A percentile compares a stretch with the other conserved stretches of the same genome.
Conservation (phyloP, 1,140 invertebrate species). For the Drosophila pandora region DNA sequence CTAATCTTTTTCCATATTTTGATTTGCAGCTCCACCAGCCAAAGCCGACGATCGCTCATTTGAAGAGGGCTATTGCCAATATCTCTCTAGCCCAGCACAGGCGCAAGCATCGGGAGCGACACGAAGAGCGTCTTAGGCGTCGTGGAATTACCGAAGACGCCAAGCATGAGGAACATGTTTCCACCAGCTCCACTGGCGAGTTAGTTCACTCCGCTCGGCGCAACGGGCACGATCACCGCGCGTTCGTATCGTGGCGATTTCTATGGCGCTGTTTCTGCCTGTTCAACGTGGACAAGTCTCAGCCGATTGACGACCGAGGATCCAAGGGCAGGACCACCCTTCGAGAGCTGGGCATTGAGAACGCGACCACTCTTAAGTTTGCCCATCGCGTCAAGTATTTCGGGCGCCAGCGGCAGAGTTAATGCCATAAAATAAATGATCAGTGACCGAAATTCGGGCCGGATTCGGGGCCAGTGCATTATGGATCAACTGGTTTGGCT, state of each 20-base stretch:
- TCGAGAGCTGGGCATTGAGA: slow-evolving; percentile 85
- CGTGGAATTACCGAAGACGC: slow-evolving; percentile 52
- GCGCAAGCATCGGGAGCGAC: slow-evolving; percentile 59
- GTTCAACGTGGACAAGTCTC: slow-evolving; percentile 79
- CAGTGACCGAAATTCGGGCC: slow-evolving; percentile 31
- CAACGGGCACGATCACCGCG: slow-evolving; percentile 76
- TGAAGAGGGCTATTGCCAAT: slow-evolving; percentile 72
- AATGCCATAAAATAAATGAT: slow-evolving; percentile 19
- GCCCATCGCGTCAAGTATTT: slow-evolving; percentile 84
- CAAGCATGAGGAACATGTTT: slow-evolving; percentile 33
- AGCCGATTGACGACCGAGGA: slow-evolving; percentile 80
- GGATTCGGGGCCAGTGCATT: slow-evolving; percentile 27
- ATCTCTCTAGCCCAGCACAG: slow-evolving; percentile 65
- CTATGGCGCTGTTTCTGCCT: slow-evolving; percentile 88
- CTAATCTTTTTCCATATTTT: slow-evolving; percentile 6
- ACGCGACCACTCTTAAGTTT: slow-evolving; percentile 86
- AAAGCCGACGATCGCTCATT: slow-evolving; percentile 70
- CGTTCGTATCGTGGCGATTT: slow-evolving; percentile 88
- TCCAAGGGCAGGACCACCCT: slow-evolving; percentile 83
- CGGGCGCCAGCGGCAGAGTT: slow-evolving; percentile 62
- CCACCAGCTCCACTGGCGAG: slow-evolving; percentile 66
- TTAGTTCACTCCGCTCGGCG: slow-evolving; percentile 75
- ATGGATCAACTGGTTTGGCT: slow-evolving; percentile 47
- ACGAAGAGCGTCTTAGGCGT: slow-evolving; percentile 54
- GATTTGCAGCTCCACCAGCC: slow-evolving; percentile 62